Percentiles rank a stretch among this genome's conserved stretches.
Evolutionary conservation across 2,113 vertebrate species (phyloP).

Genomic region (Carettochelys insculpta): DNA sequence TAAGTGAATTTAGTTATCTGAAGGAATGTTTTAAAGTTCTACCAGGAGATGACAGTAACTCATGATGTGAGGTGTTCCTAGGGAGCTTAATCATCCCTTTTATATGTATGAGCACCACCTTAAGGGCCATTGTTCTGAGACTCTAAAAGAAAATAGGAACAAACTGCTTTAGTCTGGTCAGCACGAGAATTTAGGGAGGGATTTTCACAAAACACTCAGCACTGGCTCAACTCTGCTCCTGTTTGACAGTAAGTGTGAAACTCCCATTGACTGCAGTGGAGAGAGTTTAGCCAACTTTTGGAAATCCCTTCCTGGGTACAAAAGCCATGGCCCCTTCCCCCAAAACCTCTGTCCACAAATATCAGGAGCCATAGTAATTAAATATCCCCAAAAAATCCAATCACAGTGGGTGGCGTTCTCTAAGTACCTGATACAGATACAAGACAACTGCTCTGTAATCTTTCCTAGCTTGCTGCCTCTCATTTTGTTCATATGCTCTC

Average conservation of each 20-base stretch:
- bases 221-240: slow-evolving; percentile 1
- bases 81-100: not conserved
- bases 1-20: not conserved
- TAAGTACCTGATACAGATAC: slow-evolving; percentile 12
- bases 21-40: not conserved
- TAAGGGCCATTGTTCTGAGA: not conserved
- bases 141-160: not conserved
- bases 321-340: slow-evolving; percentile 22
- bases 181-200: not conserved
- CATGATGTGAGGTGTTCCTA: not conserved
- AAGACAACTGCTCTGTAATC: slow-evolving; percentile 48
- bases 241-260: not conserved
- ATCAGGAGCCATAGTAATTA: slow-evolving; percentile 24
- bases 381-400: slow-evolving; percentile 43
- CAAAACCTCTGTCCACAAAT: slow-evolving; percentile 24
- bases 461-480: slow-evolving; percentile 27
- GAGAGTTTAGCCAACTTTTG: slow-evolving; percentile 26
- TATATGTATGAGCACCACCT: not conserved
- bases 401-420: not conserved
- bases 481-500: slow-evolving; percentile 19
- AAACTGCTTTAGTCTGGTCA: not conserved
- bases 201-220: not conserved
- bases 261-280: slow-evolving; percentile 10
- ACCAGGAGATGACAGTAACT: not conserved
- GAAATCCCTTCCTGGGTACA: slow-evolving; percentile 40